Conservation (phyloP, 2,888 invertebrate species). For the Limnephilus auricula region DNA sequence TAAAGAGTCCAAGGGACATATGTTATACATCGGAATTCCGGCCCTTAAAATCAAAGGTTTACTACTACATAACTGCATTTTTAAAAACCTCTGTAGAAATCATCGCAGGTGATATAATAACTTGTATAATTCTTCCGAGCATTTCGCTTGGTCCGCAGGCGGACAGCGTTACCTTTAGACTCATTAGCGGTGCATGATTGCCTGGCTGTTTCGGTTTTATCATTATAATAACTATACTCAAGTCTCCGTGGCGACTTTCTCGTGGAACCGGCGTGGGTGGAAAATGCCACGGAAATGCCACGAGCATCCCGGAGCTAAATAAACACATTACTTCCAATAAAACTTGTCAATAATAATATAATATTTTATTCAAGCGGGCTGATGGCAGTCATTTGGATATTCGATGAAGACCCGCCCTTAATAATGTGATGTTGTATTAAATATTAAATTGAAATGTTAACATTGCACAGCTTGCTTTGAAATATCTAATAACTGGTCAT, state of each 20-base stretch:
- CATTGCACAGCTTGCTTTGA: background rate
- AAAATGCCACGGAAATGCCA: conserved; percentile 26
- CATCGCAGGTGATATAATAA: background rate
- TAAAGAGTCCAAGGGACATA: too few relatives aligned
- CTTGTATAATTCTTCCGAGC: background rate
- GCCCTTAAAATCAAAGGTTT: background rate
- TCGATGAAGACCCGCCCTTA: background rate
- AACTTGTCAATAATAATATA: background rate
- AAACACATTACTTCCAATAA: conserved; percentile 7
- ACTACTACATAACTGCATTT: background rate
- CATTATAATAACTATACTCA: conserved; percentile 15
- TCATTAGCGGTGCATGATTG: conserved; percentile 5
- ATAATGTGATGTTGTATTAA: background rate
- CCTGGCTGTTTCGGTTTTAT: conserved; percentile 12
- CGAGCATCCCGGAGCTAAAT: background rate
- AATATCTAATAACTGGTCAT: background rate
- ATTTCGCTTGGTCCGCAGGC: background rate
- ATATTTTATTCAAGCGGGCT: background rate
- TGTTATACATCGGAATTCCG: too few relatives aligned
- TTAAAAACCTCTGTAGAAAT: background rate
- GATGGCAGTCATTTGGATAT: background rate
- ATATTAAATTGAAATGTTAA: background rate
- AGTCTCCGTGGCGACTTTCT: background rate
- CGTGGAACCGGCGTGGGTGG: background rate
- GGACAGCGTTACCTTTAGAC: conserved; percentile 2